Evolutionary conservation across 2,797 vertebrate genomes (phyloP).

Genomic region (Rhabdomys pumilio): DNA sequence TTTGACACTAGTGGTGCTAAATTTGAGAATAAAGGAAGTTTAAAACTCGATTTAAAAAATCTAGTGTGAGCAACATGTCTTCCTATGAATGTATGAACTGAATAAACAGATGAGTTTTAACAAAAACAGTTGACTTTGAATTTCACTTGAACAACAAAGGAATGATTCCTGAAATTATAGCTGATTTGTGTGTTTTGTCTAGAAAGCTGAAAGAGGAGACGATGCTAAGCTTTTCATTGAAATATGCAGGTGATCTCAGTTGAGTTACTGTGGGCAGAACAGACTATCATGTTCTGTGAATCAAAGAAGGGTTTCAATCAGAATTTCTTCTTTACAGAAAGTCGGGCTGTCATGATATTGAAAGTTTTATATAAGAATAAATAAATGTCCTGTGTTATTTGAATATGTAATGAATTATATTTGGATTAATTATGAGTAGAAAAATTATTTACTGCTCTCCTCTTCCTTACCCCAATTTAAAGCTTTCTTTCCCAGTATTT

Average conservation of each 20-base stretch:
- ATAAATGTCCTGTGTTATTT: not conserved
- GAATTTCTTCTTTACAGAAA: not conserved
- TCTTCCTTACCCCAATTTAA: not conserved
- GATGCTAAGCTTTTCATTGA: not conserved
- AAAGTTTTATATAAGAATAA: not conserved
- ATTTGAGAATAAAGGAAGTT: not conserved
- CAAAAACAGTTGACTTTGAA: not conserved
- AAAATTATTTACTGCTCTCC: not conserved
- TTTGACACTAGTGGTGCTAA: not conserved
- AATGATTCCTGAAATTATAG: not conserved
- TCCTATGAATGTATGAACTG: not conserved
- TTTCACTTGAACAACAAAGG: not conserved
- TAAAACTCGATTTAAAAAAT: conserved; percentile 37
- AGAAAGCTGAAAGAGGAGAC: not conserved
- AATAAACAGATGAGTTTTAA: not conserved
- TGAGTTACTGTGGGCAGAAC: not conserved
- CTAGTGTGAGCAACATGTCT: not conserved
- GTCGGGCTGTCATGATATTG: not conserved
- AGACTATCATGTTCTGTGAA: not conserved
- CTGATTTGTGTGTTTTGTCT: not conserved
- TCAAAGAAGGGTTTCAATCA: not conserved
- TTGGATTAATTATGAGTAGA: not conserved
- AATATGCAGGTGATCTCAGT: not conserved
- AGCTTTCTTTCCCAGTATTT: not conserved
- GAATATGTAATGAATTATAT: conserved; percentile 29